phyloP scores from a whole-genome alignment of 2,797 vertebrate species.

The Antennarius maculatus region DNA sequence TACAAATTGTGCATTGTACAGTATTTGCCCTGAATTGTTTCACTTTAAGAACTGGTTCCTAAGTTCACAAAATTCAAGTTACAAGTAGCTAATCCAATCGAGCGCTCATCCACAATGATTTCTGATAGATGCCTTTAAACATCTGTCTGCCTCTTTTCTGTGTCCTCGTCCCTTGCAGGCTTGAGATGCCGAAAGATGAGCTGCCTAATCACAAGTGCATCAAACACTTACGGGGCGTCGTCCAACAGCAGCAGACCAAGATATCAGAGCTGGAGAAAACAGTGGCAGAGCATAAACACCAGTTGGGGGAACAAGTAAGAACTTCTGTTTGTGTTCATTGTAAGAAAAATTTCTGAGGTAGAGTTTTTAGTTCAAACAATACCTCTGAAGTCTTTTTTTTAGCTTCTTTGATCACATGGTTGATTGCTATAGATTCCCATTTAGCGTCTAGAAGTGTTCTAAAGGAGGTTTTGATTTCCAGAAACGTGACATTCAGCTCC shows the following conservation, averaged over 20 bases:
- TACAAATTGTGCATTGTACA: neutral
- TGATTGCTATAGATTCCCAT: neutral
- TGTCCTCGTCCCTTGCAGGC: constrained; percentile 68
- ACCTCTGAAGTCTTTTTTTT: too few relatives aligned
- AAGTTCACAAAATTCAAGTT: neutral
- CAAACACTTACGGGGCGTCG: constrained; percentile 92
- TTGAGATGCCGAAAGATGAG: constrained; percentile 99
- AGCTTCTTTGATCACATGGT: too few relatives aligned
- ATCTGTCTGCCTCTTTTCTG: neutral
- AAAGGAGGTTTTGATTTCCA: constrained; percentile 56
- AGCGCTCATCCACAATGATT: neutral
- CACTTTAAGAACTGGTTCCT: neutral
- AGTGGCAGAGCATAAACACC: constrained; percentile 94
- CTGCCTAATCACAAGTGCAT: constrained; percentile 95
- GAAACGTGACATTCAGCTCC: constrained; percentile 97
- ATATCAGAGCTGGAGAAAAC: constrained; percentile 96
- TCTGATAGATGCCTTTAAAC: neutral
- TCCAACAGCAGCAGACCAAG: constrained; percentile 93
- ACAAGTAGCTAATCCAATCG: neutral
- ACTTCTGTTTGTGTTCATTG: neutral
- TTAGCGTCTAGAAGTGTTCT: neutral
- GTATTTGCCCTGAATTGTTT: neutral
- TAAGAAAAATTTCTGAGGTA: too few relatives aligned
- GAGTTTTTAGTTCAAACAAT: too few relatives aligned
- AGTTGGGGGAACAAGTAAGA: constrained; percentile 93